Evolutionary conservation across 2,888 invertebrate genomes (phyloP).

Genomic region (Dyspetes luteomarginatus): DNA sequence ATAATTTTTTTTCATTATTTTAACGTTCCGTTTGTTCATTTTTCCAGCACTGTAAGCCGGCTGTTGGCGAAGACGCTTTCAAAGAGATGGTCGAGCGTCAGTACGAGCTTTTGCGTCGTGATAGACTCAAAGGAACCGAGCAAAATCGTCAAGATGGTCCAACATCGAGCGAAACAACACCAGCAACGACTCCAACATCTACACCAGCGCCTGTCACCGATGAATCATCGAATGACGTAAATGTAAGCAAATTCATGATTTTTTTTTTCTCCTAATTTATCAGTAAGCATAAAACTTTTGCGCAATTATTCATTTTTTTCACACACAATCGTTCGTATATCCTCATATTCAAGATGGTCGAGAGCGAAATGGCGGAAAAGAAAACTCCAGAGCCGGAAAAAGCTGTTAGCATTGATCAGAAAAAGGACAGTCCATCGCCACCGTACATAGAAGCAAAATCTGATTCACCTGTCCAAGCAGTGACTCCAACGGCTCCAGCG

Average conservation of each 20-base stretch:
- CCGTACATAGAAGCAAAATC: constrained; percentile 77
- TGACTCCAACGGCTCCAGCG: constrained; percentile 66
- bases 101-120: constrained; percentile 90
- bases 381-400: constrained; percentile 76
- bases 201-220: constrained; percentile 81
- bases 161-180: constrained; percentile 80
- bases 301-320: too few species aligned
- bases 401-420: constrained; percentile 71
- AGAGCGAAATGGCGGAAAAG: constrained; percentile 78
- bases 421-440: constrained; percentile 80
- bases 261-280: constrained; percentile 18
- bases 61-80: constrained; percentile 97
- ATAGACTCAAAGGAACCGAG: constrained; percentile 86
- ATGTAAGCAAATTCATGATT: constrained; percentile 41
- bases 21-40: constrained; percentile 73
- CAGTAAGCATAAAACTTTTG: neutral
- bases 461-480: constrained; percentile 71
- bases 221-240: constrained; percentile 78
- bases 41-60: constrained; percentile 92
- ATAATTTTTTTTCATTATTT: constrained; percentile 23
- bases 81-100: constrained; percentile 95
- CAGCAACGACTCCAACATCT: constrained; percentile 81
- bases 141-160: constrained; percentile 82
- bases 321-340: neutral
- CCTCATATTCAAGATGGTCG: constrained; percentile 71